Evolutionary conservation across 1,140 invertebrate species (phyloP).

Genomic region (Diabrotica virgifera): DNA sequence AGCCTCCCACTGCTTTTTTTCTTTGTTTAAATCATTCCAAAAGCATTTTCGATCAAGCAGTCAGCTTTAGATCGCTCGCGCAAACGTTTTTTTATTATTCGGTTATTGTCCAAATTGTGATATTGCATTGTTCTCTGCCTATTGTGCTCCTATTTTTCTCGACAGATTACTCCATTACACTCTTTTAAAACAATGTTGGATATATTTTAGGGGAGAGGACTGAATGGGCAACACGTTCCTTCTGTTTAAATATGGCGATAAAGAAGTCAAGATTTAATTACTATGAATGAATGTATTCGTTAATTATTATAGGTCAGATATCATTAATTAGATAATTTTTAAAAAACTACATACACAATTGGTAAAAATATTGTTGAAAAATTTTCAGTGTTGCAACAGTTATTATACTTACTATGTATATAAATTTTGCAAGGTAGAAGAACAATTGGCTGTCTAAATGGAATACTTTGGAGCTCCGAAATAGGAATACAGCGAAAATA

Average conservation of each 20-base stretch:
- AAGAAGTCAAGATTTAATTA: background rate
- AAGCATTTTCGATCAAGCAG: slow-evolving; percentile 34
- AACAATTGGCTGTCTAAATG: too few species aligned
- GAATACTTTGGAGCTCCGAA: too few species aligned
- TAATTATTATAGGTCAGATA: too few species aligned
- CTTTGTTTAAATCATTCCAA: slow-evolving; percentile 42
- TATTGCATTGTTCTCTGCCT: slow-evolving; percentile 20
- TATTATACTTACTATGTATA: too few species aligned
- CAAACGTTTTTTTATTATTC: slow-evolving; percentile 17
- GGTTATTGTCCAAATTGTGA: slow-evolving; percentile 22
- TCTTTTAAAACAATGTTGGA: slow-evolving; percentile 21
- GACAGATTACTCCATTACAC: slow-evolving; percentile 22
- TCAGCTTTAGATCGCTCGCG: slow-evolving; percentile 1
- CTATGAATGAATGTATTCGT: too few species aligned
- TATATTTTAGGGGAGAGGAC: slow-evolving; percentile 7
- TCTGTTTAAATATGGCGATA: background rate
- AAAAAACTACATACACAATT: too few species aligned
- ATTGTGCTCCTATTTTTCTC: slow-evolving; percentile 21
- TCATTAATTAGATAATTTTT: too few species aligned
- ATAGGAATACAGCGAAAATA: too few species aligned
- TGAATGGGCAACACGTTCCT: background rate
- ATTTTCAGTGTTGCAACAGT: too few species aligned
- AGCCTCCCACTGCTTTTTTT: slow-evolving; percentile 44
- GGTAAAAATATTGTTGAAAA: too few species aligned
- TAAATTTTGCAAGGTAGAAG: too few species aligned